Conservation (phyloP, 2,888 invertebrate species). For the Cheilosia urbana region DNA sequence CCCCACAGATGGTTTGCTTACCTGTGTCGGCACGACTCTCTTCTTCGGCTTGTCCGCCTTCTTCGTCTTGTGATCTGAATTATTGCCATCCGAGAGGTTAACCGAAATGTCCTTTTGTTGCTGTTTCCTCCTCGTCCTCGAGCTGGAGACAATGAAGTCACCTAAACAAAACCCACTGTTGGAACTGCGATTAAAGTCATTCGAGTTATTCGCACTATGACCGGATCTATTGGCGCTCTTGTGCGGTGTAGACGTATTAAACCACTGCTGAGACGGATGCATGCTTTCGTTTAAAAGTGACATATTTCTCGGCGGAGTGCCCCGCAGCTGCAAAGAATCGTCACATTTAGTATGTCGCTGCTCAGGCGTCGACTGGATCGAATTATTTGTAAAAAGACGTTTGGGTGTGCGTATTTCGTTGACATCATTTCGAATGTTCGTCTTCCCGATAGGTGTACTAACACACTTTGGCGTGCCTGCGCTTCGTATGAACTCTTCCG, state of each 20-base stretch:
- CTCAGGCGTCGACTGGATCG: conserved; percentile 39
- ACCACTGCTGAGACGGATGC: conserved; percentile 22
- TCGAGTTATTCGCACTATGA: conserved; percentile 31
- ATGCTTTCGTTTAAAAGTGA: conserved; percentile 45
- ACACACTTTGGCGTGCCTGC: conserved; percentile 78
- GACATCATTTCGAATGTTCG: conserved; percentile 26
- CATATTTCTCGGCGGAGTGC: conserved; percentile 38
- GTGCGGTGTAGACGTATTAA: conserved; percentile 56
- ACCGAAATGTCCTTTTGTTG: conserved; percentile 46
- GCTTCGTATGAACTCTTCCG: conserved; percentile 84
- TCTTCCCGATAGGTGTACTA: conserved; percentile 36
- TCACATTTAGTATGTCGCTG: conserved; percentile 30
- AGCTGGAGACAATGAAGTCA: conserved; percentile 80
- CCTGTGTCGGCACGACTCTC: conserved; percentile 82
- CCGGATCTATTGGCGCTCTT: conserved; percentile 53
- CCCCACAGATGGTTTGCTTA: conserved; percentile 77
- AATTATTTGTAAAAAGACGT: conserved; percentile 41
- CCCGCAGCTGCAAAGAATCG: conserved; percentile 50
- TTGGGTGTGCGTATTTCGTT: conserved; percentile 36
- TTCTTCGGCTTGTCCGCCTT: conserved; percentile 79
- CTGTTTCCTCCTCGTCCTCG: conserved; percentile 55
- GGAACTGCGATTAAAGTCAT: conserved; percentile 61
- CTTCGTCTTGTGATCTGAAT: conserved; percentile 45
- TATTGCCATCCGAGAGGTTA: conserved; percentile 46
- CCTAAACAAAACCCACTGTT: conserved; percentile 80